phyloP scores from a whole-genome alignment of 2,888 invertebrate genomes.

The Nematopogon swammerdamellus region DNA sequence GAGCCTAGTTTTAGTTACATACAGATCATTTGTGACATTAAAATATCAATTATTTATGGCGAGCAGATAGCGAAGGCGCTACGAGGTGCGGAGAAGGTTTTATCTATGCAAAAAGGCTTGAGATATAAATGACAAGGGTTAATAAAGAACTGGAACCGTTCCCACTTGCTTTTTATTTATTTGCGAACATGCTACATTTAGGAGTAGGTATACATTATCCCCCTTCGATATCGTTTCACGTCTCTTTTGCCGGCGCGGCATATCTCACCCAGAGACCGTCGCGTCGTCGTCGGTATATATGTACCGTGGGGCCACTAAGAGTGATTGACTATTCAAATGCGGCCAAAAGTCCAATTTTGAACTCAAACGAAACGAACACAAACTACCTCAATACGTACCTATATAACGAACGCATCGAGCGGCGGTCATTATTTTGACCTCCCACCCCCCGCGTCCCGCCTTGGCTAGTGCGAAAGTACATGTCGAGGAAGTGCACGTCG shows the following conservation, averaged over 20 bases:
- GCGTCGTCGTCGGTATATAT: neutral
- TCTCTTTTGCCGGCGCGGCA: neutral
- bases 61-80: slow-evolving; percentile 33
- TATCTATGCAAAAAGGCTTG: slow-evolving; percentile 13
- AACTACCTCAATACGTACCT: too few relatives aligned
- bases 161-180: neutral
- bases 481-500: too few relatives aligned
- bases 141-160: neutral
- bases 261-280: neutral
- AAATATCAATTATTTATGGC: slow-evolving; percentile 55
- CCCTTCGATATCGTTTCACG: neutral
- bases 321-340: too few relatives aligned
- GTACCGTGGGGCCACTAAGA: too few relatives aligned
- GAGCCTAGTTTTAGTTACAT: slow-evolving; percentile 28
- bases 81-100: slow-evolving; percentile 30
- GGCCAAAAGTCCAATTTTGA: too few relatives aligned
- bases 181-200: neutral
- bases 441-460: too few relatives aligned
- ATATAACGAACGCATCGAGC: too few relatives aligned
- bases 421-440: too few relatives aligned
- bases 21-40: slow-evolving; percentile 55
- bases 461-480: too few relatives aligned
- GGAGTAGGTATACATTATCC: neutral
- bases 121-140: slow-evolving; percentile 2
- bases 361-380: too few relatives aligned